Conservation (phyloP, 2,888 invertebrate species). For the Rhyacophila evoluta region DNA sequence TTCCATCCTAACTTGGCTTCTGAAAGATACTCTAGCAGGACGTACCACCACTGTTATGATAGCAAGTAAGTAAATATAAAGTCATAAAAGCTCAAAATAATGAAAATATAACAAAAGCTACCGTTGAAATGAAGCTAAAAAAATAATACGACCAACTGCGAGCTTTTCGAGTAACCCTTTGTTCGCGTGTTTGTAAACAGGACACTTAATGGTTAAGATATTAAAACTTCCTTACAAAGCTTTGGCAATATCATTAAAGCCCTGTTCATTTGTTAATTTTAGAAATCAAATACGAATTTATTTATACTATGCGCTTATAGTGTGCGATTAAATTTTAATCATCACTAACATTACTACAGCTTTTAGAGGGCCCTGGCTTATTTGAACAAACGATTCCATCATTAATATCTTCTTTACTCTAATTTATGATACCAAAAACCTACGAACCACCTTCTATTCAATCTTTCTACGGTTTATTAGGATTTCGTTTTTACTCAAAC, state of each 20-base stretch:
- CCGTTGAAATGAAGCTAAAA: conserved; percentile 81
- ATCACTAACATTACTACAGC: no score
- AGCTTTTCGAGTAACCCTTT: neutral
- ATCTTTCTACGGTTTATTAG: no score
- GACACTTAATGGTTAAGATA: neutral
- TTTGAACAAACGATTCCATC: no score
- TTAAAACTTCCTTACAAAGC: neutral
- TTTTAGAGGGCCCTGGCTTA: no score
- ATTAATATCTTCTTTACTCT: no score
- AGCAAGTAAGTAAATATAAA: conserved; percentile 81
- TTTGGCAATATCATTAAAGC: neutral
- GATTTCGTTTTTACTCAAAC: no score
- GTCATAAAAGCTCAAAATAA: no score
- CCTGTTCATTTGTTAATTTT: neutral
- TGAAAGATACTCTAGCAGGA: conserved; percentile 84
- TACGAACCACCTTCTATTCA: no score
- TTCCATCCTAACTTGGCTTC: conserved; percentile 84
- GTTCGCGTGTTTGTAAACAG: neutral
- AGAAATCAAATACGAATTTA: neutral
- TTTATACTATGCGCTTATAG: no score
- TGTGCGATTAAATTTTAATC: no score
- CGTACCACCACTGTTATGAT: conserved; percentile 79
- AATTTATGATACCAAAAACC: no score
- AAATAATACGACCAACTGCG: conserved; percentile 60
- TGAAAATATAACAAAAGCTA: no score